Base-by-base conservation (phyloP, 2,888 invertebrate genomes). In the Sinotaia quadrata region DNA sequence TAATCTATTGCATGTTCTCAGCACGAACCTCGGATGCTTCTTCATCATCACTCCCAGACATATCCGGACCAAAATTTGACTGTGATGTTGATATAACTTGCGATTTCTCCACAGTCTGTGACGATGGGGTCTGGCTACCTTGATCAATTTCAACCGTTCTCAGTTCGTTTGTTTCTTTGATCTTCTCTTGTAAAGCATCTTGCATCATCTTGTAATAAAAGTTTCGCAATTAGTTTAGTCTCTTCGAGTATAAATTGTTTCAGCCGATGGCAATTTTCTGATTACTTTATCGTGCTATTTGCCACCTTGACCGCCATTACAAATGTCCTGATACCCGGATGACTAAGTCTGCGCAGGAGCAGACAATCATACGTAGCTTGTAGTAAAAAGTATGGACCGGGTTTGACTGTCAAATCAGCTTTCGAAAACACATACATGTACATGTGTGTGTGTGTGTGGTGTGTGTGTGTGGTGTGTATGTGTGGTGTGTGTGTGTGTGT, bases 41-140 rank as follows among this genome's bases (percentile, higher is more conserved):
- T 90, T 96, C 96, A 91, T 96, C 96, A 90, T 96, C 96, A 90
- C 95, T 96, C 91, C 95, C 96, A 87, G 96, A 96, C 89, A 95
- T 93, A 91, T 95, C 95, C 90, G 94, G 94, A 91, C 95, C 94
- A 92, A 93, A 94, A 91, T 94, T 93, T 33, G 80, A 80, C 69
- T 78, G 77, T 65, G 79, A 75, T 44, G 76, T 76, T n/a, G 79
- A 69, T 69, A 77, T 72, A 67, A 71, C 72, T 88, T 93, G 93
- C 89, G 78, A 62, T 72, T 77, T 75, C 59, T 73, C 78, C 61
- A 72, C 63, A 68, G 74, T 69, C 67, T 73, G 75, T 41, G 75
- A 72, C 41, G 73, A 67, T 76, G 81, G 67, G 75, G 80, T 80
- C 77, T 76, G 78, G 78, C 76, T 84, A 68, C 76, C 78, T 78